Evolutionary conservation across 2,888 invertebrate genomes (phyloP).

Genomic region (Mimachlamys varia): DNA sequence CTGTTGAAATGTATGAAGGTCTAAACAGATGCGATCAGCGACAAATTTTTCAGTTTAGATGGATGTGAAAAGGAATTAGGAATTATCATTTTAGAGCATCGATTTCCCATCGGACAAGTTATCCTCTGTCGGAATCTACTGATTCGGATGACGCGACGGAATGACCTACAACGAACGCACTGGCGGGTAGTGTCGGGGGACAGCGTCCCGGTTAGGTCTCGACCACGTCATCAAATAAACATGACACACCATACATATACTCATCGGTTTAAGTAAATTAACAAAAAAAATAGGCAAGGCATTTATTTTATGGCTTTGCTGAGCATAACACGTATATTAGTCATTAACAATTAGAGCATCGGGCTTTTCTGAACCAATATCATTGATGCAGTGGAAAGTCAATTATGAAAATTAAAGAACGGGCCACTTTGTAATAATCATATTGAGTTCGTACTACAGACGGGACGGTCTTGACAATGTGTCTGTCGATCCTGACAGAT

Average conservation of each 20-base stretch:
- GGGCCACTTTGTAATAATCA: neutral
- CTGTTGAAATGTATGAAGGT: neutral
- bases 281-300: conserved; percentile 26
- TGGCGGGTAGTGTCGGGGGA: neutral
- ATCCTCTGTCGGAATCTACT: conserved; percentile 3
- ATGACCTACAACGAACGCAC: conserved; percentile 22
- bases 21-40: conserved; percentile 1
- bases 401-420: conserved; percentile 28
- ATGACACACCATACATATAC: conserved; percentile 25
- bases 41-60: conserved; percentile 7
- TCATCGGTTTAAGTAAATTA: conserved; percentile 34
- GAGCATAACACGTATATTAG: conserved; percentile 1
- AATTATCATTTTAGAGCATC: neutral
- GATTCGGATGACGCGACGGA: conserved; percentile 7
- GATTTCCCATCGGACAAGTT: neutral
- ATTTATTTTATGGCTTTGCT: neutral
- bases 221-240: conserved; percentile 1
- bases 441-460: neutral
- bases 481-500: neutral
- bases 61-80: neutral
- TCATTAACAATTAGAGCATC: conserved; percentile 11
- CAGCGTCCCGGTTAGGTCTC: neutral
- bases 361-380: neutral
- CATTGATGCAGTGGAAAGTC: neutral
- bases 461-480: neutral